Percentiles rank a stretch among this genome's conserved stretches.
Evolutionary conservation across 1,140 invertebrate genomes (phyloP).

Genomic region (Pseudobourletiella spinata): DNA sequence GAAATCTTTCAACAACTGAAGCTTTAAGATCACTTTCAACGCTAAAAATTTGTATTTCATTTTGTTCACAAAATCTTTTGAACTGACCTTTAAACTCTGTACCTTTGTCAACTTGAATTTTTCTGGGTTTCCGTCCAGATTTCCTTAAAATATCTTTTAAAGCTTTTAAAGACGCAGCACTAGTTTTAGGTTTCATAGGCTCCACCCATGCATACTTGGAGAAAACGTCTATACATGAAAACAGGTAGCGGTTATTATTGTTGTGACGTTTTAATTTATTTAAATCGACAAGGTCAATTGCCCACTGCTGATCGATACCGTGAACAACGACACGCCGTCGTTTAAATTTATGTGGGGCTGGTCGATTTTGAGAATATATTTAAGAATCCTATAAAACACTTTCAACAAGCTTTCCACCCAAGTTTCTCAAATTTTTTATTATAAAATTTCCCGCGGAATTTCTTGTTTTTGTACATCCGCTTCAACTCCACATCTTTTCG

Average conservation of each 20-base stretch:
- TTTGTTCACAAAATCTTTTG: neutral
- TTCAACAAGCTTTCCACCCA: too few relatives aligned
- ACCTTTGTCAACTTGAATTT: slow-evolving; percentile 5
- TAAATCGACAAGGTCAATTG: neutral
- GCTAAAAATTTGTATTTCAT: neutral
- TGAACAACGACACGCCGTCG: neutral
- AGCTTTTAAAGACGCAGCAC: neutral
- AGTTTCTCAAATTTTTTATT: too few relatives aligned
- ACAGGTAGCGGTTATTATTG: neutral
- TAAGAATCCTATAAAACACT: too few relatives aligned
- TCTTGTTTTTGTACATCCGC: too few relatives aligned
- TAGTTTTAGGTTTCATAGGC: neutral
- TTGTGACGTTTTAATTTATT: neutral
- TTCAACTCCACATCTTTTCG: too few relatives aligned
- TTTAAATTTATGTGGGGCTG: neutral
- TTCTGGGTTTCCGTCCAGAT: neutral
- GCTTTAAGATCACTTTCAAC: neutral
- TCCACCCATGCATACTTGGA: neutral
- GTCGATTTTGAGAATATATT: too few relatives aligned
- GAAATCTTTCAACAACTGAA: neutral
- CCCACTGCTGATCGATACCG: slow-evolving; percentile 16
- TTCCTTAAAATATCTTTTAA: neutral
- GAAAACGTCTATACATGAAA: neutral
- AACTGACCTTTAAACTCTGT: neutral
- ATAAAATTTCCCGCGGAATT: too few relatives aligned